Percentiles rank a stretch among this genome's conserved stretches.
phyloP scores from a whole-genome alignment of 1,140 invertebrate species.

The Proctacanthus coquilletti region DNA sequence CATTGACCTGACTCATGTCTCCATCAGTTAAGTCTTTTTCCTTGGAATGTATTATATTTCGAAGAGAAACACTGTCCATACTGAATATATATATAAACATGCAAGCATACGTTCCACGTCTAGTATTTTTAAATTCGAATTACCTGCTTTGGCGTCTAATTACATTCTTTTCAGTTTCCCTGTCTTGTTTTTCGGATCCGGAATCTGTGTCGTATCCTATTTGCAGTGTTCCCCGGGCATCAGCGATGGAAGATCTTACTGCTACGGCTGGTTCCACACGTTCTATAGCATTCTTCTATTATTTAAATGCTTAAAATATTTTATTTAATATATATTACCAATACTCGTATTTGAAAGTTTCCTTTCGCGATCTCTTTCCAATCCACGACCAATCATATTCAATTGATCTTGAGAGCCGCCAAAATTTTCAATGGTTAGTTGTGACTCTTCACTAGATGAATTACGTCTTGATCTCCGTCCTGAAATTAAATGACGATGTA shows the following conservation, averaged over 20 bases:
- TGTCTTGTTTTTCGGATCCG: slow-evolving; percentile 34
- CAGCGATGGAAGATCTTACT: slow-evolving; percentile 53
- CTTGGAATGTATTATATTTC: slow-evolving; percentile 39
- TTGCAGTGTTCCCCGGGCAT: slow-evolving; percentile 52
- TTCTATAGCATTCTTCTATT: background rate
- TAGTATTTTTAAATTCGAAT: too few relatives aligned
- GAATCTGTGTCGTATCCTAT: slow-evolving; percentile 48
- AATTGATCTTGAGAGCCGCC: slow-evolving; percentile 69
- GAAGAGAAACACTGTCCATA: slow-evolving; percentile 35
- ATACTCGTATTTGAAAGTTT: slow-evolving; percentile 44
- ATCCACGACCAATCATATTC: slow-evolving; percentile 41
- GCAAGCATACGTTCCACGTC: slow-evolving; percentile 12
- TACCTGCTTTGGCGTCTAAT: slow-evolving; percentile 36
- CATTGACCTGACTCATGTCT: slow-evolving; percentile 15
- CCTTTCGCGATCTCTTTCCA: slow-evolving; percentile 32
- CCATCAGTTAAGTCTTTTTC: slow-evolving; percentile 30
- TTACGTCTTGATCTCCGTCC: slow-evolving; percentile 62
- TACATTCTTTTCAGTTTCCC: slow-evolving; percentile 37
- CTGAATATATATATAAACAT: slow-evolving; percentile 14
- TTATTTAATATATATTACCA: too few relatives aligned
- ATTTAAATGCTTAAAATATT: too few relatives aligned
- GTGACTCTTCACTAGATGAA: slow-evolving; percentile 73
- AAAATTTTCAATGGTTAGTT: slow-evolving; percentile 82
- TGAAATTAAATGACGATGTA: slow-evolving; percentile 7
- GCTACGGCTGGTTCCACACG: slow-evolving; percentile 38